A percentile compares a stretch with the other conserved stretches of the same genome.
Conservation (phyloP, 2,888 invertebrate species). For the Ecliptopera silaceata region DNA sequence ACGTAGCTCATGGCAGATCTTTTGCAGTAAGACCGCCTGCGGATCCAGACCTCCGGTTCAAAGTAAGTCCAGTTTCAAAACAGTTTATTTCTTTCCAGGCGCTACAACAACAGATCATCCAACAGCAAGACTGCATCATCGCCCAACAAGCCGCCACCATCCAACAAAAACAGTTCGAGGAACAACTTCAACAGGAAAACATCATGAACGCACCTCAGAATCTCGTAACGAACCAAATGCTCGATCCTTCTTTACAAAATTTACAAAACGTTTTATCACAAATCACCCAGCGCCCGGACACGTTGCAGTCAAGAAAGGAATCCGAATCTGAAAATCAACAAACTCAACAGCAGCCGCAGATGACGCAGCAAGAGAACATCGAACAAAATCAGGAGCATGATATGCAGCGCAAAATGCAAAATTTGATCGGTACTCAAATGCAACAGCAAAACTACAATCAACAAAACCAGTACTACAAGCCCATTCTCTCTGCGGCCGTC, state of each 20-base stretch:
- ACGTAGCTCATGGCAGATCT: neutral
- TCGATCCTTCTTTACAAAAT: conserved; percentile 80
- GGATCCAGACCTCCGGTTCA: neutral
- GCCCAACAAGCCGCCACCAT: conserved; percentile 76
- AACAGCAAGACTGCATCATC: conserved; percentile 74
- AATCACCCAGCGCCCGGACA: conserved; percentile 75
- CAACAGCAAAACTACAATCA: conserved; percentile 64
- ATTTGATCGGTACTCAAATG: conserved; percentile 59
- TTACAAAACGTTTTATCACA: conserved; percentile 73
- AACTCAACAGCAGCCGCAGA: conserved; percentile 50
- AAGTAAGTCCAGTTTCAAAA: conserved; percentile 8
- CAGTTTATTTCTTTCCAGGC: conserved; percentile 39
- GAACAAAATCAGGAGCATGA: conserved; percentile 35
- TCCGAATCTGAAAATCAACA: conserved; percentile 68
- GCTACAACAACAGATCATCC: conserved; percentile 80
- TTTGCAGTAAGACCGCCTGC: neutral
- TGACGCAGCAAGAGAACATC: conserved; percentile 39
- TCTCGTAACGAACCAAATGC: conserved; percentile 66
- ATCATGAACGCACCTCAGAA: conserved; percentile 65
- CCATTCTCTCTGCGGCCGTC: conserved; percentile 56
- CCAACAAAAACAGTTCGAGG: conserved; percentile 75
- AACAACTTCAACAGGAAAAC: conserved; percentile 68
- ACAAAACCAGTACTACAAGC: conserved; percentile 63
- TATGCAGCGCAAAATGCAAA: conserved; percentile 59
- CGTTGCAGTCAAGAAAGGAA: conserved; percentile 68